Evolutionary conservation across 2,888 invertebrate genomes (phyloP), one percentile per base, ranked within the genome.

Genomic region (Branchipolynoe longqiensis): DNA sequence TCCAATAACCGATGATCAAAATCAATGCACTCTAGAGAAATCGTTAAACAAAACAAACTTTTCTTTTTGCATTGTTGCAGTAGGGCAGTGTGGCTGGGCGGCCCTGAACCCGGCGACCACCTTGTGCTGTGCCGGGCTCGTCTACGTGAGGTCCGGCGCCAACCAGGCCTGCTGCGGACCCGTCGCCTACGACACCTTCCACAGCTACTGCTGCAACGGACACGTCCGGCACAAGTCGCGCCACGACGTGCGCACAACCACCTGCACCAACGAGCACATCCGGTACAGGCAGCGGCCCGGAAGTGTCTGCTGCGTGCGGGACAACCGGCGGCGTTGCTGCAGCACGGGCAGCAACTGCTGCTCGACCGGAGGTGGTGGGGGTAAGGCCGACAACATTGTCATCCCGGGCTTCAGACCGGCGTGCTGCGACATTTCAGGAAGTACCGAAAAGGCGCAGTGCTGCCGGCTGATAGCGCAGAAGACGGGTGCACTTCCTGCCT

Each of bases 371-470:
- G 22, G 22, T 8, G 69, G 54, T 28, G n/a, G 74, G 3, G 33
- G 58, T 36, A 14, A 69, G 38, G 82, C n/a, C n/a, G n/a, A n/a
- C n/a, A n/a, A n/a, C n/a, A n/a, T n/a, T n/a, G n/a, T 38, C 40
- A 59, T 86, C 2, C 85, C 86, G 8, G 86, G 86, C 40, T 86
- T 86, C 82, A 36, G 73, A 33, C 82, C 86, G 73, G 84, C 85
- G 18, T 86, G 86, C 62, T 86, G 86, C 31, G 56, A 28, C 8
- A 58, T 86, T 14, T 31, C 31, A 0, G 40, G 59, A 12, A n/a
- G 6, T 6, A 31, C 28, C 4, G 69, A 25, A 25, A 74, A 82
- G 64, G 81, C 78, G n/a, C 78, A 38, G 25, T 86, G 86, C 64
- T 86, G 86, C 41, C 31, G 81, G 6, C n/a, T 4, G 22, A 48